Evolutionary conservation across 2,888 invertebrate species (phyloP).

Genomic region (Rotaria macrura): DNA sequence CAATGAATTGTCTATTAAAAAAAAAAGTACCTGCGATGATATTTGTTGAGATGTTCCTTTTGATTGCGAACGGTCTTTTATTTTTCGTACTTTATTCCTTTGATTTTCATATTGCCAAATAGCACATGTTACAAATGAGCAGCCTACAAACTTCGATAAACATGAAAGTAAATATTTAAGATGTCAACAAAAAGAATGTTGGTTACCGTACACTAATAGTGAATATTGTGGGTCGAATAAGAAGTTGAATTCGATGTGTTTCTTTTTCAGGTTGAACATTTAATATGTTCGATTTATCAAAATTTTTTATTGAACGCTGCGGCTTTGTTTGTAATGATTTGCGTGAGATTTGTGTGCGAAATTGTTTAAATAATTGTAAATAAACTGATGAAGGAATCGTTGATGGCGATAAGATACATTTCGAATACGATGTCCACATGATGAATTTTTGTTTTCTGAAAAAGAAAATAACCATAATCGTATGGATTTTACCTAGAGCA

Average conservation of each 20-base stretch:
- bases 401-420: neutral
- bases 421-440: neutral
- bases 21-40: neutral
- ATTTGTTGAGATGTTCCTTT: neutral
- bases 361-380: neutral
- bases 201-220: neutral
- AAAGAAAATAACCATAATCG: too few relatives aligned
- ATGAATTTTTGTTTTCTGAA: neutral
- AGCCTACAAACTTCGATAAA: neutral
- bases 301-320: neutral
- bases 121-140: conserved; percentile 1
- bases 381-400: neutral
- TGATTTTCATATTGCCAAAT: neutral
- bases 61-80: neutral
- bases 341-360: neutral
- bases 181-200: neutral
- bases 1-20: too few relatives aligned
- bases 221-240: neutral
- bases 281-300: neutral
- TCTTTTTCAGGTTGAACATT: neutral
- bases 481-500: too few relatives aligned
- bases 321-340: neutral
- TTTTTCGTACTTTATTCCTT: neutral
- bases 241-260: neutral
- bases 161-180: neutral